These are phyloP conservation scores for Parasteatoda tepidariorum DNA, from an alignment of 1,140 invertebrate species.

Conservation along the genomic window DNA sequence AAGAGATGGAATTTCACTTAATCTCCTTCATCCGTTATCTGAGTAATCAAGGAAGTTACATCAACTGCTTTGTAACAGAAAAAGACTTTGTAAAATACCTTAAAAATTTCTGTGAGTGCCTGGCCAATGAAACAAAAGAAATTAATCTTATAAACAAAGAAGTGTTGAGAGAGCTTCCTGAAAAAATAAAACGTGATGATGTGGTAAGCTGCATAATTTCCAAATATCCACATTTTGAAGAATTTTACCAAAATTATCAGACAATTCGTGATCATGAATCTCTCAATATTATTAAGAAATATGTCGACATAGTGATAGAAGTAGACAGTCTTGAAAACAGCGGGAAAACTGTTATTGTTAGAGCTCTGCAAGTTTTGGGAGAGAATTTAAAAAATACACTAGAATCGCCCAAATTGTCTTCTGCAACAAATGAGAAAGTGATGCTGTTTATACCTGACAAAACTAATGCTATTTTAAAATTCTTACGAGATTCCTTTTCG, in stretches of 20 bases:
- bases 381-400: conserved; percentile 10
- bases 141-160: not conserved
- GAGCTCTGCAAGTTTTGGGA: conserved; percentile 27
- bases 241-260: not conserved
- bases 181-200: not conserved
- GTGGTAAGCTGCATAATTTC: not conserved
- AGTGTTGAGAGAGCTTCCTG: not conserved
- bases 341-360: not conserved
- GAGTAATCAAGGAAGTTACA: not conserved
- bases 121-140: not conserved
- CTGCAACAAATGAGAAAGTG: not conserved
- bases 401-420: conserved; percentile 29
- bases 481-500: not conserved
- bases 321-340: not conserved
- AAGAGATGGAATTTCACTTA: conserved; percentile 46
- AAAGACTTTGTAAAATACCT: not conserved
- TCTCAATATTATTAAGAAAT: not conserved
- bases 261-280: not conserved
- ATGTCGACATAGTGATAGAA: not conserved
- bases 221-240: not conserved
- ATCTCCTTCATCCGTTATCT: not conserved
- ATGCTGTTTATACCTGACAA: not conserved
- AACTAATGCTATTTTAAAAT: not conserved
- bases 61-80: not conserved
- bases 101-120: not conserved